Evolutionary conservation across 2,888 invertebrate genomes (phyloP).

Genomic region (Griposia aprilina): DNA sequence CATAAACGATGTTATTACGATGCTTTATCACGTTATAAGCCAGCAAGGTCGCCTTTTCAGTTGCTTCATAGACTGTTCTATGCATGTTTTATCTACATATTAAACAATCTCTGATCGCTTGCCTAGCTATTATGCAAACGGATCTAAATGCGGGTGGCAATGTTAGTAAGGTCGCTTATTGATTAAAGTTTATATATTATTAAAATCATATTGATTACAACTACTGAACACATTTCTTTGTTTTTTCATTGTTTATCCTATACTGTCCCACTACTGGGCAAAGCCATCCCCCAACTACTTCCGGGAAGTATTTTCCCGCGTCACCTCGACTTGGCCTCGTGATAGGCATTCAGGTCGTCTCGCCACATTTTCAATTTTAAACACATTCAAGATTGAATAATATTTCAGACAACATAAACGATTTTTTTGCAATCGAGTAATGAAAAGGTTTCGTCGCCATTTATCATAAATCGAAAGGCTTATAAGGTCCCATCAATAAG

Average conservation of each 20-base stretch:
- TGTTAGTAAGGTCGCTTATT: constrained; percentile 39
- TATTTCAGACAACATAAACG: neutral
- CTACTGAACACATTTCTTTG: neutral
- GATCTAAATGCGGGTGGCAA: constrained; percentile 49
- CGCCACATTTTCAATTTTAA: too few relatives aligned
- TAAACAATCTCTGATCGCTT: constrained; percentile 36
- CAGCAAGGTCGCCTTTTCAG: constrained; percentile 33
- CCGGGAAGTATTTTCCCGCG: too few relatives aligned
- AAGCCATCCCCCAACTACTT: too few relatives aligned
- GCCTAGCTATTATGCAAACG: constrained; percentile 42
- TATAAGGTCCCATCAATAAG: neutral
- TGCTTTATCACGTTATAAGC: constrained; percentile 21
- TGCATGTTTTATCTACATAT: constrained; percentile 18
- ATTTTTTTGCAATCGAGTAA: neutral
- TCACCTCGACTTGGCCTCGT: too few relatives aligned
- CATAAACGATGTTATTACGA: constrained; percentile 29
- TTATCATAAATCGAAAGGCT: neutral
- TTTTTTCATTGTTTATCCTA: too few relatives aligned
- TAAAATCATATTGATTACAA: neutral
- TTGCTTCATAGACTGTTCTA: neutral
- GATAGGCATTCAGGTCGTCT: too few relatives aligned
- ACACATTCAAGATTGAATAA: neutral
- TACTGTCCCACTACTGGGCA: too few relatives aligned
- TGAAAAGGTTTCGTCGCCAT: neutral
- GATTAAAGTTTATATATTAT: constrained; percentile 13